Evolutionary conservation across 1,140 invertebrate species (phyloP), one percentile per base, ranked within the genome.

Genomic region (Leptopilina clavipes): DNA sequence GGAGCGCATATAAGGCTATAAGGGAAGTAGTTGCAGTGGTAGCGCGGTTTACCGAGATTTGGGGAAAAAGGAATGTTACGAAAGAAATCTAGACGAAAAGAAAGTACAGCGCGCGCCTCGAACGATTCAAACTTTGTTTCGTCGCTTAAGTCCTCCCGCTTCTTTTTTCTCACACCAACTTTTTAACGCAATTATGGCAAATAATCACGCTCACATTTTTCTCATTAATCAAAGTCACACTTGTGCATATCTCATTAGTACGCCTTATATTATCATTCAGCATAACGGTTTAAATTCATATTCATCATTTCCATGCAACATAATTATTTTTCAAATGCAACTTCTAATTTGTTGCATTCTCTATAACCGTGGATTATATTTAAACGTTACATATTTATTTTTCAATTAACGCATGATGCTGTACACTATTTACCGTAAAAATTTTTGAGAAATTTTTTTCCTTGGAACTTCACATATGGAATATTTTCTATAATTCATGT

Each of bases 1-100:
- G 22, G 25, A n/a, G 59, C 22, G 59, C 59, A 65, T 65, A 65
- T 65, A 65, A 65, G 59, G 59, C 59, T 65, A 65, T 65, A 65
- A 65, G 59, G 59, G 22, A 31, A 31, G 22, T 65, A 40, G 59
- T 37, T 31, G 22, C 59, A 22, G 25, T 65, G 25, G 59, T 31
- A 12, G 59, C 22, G 59, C 22, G 59, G 59, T 65, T 37, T 65
- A 37, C 59, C 22, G 59, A 65, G 22, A 65, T 65, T 65, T 11
- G 59, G 59, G 59, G 3, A n/a, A 65, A 65, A 65, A 65, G 11
- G 12, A 65, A 65, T 10, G 22, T 9, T 22, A 65, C 22, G 25
- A 59, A 10, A 19, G 19, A 19, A 22, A 65, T 6, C 59, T 65
- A 65, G 59, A 65, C 59, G 25, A 31, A 65, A 31, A 65, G 59